Conservation (phyloP, 2,888 invertebrate species). For the Seladonia tumulorum region DNA sequence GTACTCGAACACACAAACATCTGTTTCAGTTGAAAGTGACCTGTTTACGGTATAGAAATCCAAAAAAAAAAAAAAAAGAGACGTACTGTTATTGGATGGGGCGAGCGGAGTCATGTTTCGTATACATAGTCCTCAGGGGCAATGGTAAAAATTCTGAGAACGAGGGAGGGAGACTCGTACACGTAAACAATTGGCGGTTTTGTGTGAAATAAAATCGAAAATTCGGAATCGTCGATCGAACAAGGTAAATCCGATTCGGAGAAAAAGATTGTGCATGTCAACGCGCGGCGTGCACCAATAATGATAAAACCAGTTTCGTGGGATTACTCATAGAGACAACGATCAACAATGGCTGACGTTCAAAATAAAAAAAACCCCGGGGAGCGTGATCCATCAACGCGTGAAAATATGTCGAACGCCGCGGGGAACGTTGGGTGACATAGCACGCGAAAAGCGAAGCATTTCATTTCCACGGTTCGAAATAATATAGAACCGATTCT, state of each 20-base stretch:
- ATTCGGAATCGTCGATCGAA: fast-evolving
- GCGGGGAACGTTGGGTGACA: neutral
- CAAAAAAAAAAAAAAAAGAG: neutral
- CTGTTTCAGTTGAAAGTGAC: neutral
- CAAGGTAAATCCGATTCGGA: neutral
- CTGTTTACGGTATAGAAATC: neutral
- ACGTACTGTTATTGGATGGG: neutral
- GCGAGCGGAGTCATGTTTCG: neutral
- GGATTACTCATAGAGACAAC: constrained; percentile 13
- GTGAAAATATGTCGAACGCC: neutral
- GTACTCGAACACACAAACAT: neutral
- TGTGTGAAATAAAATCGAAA: neutral
- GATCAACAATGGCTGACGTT: neutral
- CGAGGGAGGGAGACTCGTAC: neutral
- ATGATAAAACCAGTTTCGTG: neutral
- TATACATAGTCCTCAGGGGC: constrained; percentile 20
- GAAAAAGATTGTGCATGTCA: neutral
- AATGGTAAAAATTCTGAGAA: constrained; percentile 31
- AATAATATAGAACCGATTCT: neutral
- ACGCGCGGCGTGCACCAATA: neutral
- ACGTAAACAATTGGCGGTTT: constrained; percentile 24
- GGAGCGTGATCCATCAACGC: neutral
- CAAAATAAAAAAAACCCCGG: neutral
- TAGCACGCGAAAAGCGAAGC: neutral
- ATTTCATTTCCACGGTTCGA: neutral